Base-by-base conservation (phyloP, 2,113 vertebrate species). In the Rhagologus leucostigma region DNA sequence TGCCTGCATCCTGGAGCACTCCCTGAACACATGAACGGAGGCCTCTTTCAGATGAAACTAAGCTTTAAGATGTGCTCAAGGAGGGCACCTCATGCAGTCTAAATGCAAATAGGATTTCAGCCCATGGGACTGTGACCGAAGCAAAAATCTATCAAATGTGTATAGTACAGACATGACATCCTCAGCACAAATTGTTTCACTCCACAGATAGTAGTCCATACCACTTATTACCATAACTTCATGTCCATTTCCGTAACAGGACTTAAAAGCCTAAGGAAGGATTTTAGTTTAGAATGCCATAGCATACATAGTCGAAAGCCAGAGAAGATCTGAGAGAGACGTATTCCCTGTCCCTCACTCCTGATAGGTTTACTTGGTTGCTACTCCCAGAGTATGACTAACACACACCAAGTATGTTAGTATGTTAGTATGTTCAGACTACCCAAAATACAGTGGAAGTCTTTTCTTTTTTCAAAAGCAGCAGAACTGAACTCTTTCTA, bases 21-120 rank as follows among this genome's bases (percentile, higher is more conserved):
- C 57, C 32, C 22, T 9, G 52, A 82, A 16, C 62, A 49, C 29
- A 41, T 1, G 19, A 90, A 79, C 0, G 0, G 0, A 75, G 46
- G 49, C 19, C 46, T 64, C 35, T 67, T 93, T 90, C 78, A 55
- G 53, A 60, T 27, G 44, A 88, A 88, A 86, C 63, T 33, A 56
- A 49, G 46, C 49, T 69, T 62, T 53, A 76, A 85, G 68, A 41
- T 3, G 1, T 68, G 32, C n/a, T 88, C 35, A 33, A 68, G 26
- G 21, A 65, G 46, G 27, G 49, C 16, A 86, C 32, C 7, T 85
- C 33, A 39, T 67, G 65, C 82, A 90, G 69, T 67, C 78, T 84
- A 94, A 93, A 84, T 71, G 82, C 56, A 95, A 87, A 92, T 50
- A 68, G 33, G 30, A 75, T 90, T 90, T 87, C 42, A 82, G 57